phyloP scores from a whole-genome alignment of 1,140 invertebrate species.

The Lineus longissimus region DNA sequence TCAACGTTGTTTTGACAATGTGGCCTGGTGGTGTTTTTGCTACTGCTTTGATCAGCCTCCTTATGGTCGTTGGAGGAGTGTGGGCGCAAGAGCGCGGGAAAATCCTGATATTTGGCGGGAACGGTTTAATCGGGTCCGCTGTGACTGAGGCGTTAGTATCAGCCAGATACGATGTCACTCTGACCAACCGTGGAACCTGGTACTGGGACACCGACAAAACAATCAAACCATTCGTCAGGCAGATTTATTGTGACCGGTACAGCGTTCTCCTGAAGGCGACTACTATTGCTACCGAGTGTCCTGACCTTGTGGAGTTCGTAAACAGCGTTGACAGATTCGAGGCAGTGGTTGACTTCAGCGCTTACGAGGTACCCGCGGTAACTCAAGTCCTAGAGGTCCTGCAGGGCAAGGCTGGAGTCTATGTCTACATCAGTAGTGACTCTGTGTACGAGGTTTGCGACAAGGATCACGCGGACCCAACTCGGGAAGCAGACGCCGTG shows the following conservation, averaged over 20 bases:
- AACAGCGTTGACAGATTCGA: constrained; percentile 40
- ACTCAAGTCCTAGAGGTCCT: constrained; percentile 42
- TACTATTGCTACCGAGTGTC: constrained; percentile 28
- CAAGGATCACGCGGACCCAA: constrained; percentile 30
- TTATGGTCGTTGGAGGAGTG: too few relatives aligned
- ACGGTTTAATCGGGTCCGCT: constrained; percentile 54
- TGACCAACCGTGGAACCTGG: constrained; percentile 56
- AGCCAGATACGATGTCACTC: constrained; percentile 36
- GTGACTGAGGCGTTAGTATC: constrained; percentile 44
- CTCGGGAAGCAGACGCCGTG: constrained; percentile 38
- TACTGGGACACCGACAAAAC: constrained; percentile 52
- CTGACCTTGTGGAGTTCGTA: constrained; percentile 35
- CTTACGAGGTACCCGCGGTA: constrained; percentile 48
- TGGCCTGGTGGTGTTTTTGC: too few relatives aligned
- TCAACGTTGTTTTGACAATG: too few relatives aligned
- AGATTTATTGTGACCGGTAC: constrained; percentile 52
- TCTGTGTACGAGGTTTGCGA: constrained; percentile 57
- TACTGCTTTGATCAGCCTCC: too few relatives aligned
- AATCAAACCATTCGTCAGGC: constrained; percentile 47
- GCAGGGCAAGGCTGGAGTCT: constrained; percentile 39
- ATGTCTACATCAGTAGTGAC: constrained; percentile 57
- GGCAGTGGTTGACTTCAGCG: constrained; percentile 56
- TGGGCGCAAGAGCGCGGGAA: too few relatives aligned
- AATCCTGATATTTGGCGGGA: constrained; percentile 52
- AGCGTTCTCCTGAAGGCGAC: constrained; percentile 6